Base-by-base conservation (phyloP, 2,888 invertebrate genomes). In the Geotrupes spiniger region DNA sequence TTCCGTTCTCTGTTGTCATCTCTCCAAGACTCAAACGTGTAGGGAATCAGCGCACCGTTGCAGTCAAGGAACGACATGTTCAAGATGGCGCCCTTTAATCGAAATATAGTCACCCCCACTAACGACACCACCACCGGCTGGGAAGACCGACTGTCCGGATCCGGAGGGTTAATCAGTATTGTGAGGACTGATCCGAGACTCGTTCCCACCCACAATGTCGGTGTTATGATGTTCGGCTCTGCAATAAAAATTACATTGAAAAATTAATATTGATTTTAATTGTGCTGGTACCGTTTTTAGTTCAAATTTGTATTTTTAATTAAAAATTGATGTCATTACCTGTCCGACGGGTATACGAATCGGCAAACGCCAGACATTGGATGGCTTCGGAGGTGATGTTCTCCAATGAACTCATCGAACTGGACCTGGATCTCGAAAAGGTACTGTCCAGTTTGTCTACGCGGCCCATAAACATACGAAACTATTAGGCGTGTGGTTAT, bases 171-270 rank as follows among this genome's bases (percentile, higher is more conserved):
- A 69, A 98, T 84, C 73, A 89, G 85, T 74, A 98, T 85, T 55
- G 95, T 93, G 66, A 98, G 82, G 70, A 96, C 92, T 50, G 97
- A 95, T 64, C 99, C 99, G 64, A 92, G 81, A 74, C 93, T 94
- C 61, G 97, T 98, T 65, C 99, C 98, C 65, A 98, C 87, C 98
- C 98, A 99, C 58, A 99, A 78, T 63, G 95, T 95, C 60, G 98
- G 95, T 64, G 81, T 75, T 69, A 88, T 79, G 63, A 85, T 81
- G 72, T 84, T 83, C 63, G 89, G 85, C 77, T 96, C 96, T 95
- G 73, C 15, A 66, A 64, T n/a, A n/a, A n/a, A n/a, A n/a, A n/a
- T n/a, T n/a, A n/a, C n/a, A n/a, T n/a, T n/a, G n/a, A n/a, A n/a
- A n/a, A n/a, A n/a, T n/a, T n/a, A n/a, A n/a, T n/a, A n/a, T n/a